These are phyloP conservation scores for Lindbergichthys nudifrons DNA, from an alignment of 2,797 vertebrate species.

Conservation along the genomic window DNA sequence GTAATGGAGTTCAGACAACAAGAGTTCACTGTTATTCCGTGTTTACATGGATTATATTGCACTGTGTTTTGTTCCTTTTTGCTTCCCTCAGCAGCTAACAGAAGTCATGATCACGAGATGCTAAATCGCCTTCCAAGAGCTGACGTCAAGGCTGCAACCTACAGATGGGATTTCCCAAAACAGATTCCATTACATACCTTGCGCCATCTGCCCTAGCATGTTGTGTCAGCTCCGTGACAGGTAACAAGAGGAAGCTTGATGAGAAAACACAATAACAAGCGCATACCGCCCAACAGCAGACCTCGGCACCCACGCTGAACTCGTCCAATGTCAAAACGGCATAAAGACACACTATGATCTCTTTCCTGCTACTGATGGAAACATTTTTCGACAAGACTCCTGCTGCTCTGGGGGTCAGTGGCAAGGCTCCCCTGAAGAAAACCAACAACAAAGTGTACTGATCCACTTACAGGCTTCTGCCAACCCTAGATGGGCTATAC, in stretches of 20 bases:
- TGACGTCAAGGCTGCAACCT: slow-evolving; percentile 26
- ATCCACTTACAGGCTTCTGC: slow-evolving; percentile 40
- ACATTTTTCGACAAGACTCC: slow-evolving; percentile 63
- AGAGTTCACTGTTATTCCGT: slow-evolving; percentile 62
- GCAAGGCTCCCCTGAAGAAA: slow-evolving; percentile 13
- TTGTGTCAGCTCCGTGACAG: slow-evolving; percentile 75
- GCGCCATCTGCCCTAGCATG: slow-evolving; percentile 68
- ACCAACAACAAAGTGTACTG: not conserved
- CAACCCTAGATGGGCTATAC: slow-evolving; percentile 47
- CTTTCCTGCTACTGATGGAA: slow-evolving; percentile 50
- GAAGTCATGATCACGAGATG: slow-evolving; percentile 30
- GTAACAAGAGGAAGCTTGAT: slow-evolving; percentile 67
- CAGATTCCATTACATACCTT: slow-evolving; percentile 62
- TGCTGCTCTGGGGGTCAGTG: slow-evolving; percentile 62
- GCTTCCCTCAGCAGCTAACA: slow-evolving; percentile 37
- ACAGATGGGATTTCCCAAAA: slow-evolving; percentile 66
- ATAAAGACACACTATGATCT: slow-evolving; percentile 70
- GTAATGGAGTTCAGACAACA: slow-evolving; percentile 71
- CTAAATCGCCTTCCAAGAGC: slow-evolving; percentile 30
- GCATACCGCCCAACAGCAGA: slow-evolving; percentile 58
- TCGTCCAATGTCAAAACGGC: slow-evolving; percentile 69
- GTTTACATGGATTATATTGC: slow-evolving; percentile 72
- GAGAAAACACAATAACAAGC: slow-evolving; percentile 75
- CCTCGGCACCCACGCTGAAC: slow-evolving; percentile 55
- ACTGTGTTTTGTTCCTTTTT: slow-evolving; percentile 70